Conservation (phyloP, 2,113 vertebrate genomes). For the Junco hyemalis region DNA sequence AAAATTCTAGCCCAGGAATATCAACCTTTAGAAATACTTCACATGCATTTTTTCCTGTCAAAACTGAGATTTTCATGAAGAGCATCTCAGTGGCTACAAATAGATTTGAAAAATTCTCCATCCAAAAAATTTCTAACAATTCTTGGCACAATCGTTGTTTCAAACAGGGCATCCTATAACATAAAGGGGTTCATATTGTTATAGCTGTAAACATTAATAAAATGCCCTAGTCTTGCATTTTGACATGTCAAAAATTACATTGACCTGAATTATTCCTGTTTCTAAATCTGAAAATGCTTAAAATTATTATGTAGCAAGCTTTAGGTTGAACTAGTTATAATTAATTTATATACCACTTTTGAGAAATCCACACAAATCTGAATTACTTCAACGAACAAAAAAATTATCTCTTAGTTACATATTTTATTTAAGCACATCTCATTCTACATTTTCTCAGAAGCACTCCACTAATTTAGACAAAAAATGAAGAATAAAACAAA, state of each 20-base stretch:
- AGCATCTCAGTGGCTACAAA: neutral
- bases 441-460: neutral
- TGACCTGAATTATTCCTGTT: neutral
- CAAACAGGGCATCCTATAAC: neutral
- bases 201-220: neutral
- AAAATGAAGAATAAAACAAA: neutral
- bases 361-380: neutral
- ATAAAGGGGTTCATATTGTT: neutral
- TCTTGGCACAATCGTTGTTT: neutral
- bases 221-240: neutral
- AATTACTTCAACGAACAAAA: neutral
- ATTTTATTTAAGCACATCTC: constrained; percentile 21
- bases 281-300: neutral
- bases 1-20: neutral
- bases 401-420: neutral
- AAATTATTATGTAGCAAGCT: neutral
- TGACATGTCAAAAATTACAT: neutral
- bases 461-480: neutral
- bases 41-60: neutral
- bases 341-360: neutral
- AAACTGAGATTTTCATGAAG: neutral
- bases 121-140: neutral
- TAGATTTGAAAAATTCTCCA: neutral
- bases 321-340: neutral
- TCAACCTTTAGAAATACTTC: neutral